These are phyloP conservation scores for Sphenopsis melanotis DNA, from an alignment of 2,797 vertebrate genomes.

Conservation along the genomic window DNA sequence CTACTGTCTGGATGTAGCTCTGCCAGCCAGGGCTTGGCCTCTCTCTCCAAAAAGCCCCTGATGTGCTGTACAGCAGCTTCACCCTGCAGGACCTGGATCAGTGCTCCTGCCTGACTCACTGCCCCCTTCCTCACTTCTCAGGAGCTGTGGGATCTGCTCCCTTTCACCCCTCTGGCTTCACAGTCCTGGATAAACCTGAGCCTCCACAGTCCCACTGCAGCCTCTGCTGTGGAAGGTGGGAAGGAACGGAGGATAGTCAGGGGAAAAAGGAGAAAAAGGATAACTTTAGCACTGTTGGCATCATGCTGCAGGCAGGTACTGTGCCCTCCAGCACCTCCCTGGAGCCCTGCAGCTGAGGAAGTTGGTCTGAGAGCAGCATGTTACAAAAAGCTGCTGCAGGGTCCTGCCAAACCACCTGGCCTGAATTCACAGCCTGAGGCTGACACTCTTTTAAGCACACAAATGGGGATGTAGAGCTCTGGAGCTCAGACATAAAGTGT, in stretches of 20 bases:
- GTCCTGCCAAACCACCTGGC: background rate
- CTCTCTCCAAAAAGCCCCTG: background rate
- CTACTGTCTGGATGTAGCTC: background rate
- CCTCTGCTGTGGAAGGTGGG: background rate
- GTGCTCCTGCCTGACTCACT: background rate
- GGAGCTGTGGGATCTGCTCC: background rate
- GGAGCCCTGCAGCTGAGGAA: fast-evolving
- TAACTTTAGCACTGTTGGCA: background rate
- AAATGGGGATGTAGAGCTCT: background rate
- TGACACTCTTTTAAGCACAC: background rate
- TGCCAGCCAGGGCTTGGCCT: background rate
- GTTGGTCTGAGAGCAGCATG: background rate
- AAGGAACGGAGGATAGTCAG: background rate
- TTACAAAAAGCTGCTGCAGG: background rate
- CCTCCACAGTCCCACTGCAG: background rate
- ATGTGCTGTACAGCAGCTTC: background rate
- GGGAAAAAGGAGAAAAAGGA: background rate
- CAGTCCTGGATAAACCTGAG: background rate
- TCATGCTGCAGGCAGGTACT: background rate
- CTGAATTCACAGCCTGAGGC: background rate
- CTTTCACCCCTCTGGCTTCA: background rate
- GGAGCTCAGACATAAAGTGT: background rate
- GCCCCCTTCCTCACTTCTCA: background rate
- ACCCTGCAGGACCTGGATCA: fast-evolving
- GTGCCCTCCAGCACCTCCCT: background rate